Evolutionary conservation across 2,888 invertebrate species (phyloP), one percentile per base, ranked within the genome.

Genomic region (Athalia circularis): DNA sequence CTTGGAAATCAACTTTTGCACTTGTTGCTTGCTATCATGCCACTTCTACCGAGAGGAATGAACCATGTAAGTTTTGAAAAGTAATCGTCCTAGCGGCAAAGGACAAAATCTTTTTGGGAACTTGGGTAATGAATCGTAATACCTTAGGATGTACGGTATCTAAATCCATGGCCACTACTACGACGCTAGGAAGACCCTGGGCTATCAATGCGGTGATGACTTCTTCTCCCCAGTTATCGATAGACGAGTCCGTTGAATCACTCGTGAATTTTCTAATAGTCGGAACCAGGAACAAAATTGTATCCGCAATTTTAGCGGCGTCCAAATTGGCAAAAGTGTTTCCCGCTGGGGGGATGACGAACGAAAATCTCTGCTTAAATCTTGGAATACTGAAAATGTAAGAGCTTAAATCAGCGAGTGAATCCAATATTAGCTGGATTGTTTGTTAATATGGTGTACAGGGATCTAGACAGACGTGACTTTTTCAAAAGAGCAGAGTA

Each of bases 291-390:
- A 97, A 94, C 4, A 99, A 87, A 2, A 96, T 93, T 1, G 96
- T 96, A 87, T 98, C 98, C 45, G 97, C 95, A 5, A 97, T 94
- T 92, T 97, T 98, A 0, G 96, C 91, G n/a, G 95, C 92, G 91
- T 98, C 98, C 77, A 98, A 90, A 5, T 95, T 91, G 45, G 94
- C 94, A 88, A 95, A 93, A 62, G 97, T 93, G 90, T 96, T 94
- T 15, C 95, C 94, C 15, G 93, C 89, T 80, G 94, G 93, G 11
- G 97, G 96, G 7, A 93, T 91, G 57, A 97, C 91, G 85, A 98
- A 95, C 0, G 96, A 94, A 88, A 96, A 96, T n/a, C 96, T 92
- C 88, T 98, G 96, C 88, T 98, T 97, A 88, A 98, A 96, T 81
- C 96, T 93, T 9, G 96, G 95, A 81, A 96, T 88, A 84, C 96